Conservation (phyloP, 2,113 vertebrate species). For the Corythornis vintsioides region DNA sequence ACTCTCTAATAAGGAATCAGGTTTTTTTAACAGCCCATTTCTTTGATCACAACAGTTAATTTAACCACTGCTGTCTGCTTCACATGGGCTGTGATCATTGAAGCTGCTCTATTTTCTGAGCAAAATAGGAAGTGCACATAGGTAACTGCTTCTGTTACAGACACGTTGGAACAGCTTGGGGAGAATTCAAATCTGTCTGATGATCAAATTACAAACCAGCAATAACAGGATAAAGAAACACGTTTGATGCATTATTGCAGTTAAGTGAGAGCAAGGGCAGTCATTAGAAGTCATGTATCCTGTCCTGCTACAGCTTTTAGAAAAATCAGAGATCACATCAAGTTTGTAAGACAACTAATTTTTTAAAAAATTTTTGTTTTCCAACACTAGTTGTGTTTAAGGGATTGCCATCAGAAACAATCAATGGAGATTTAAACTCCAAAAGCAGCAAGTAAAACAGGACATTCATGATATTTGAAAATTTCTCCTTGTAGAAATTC, state of each 20-base stretch:
- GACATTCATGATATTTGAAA: slow-evolving; percentile 49
- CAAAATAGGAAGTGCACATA: slow-evolving; percentile 51
- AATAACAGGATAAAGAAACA: slow-evolving; percentile 68
- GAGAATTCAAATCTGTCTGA: slow-evolving; percentile 69
- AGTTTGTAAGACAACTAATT: slow-evolving; percentile 13
- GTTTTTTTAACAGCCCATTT: slow-evolving; percentile 60
- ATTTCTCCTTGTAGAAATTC: slow-evolving; percentile 56
- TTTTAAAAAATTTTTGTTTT: neutral
- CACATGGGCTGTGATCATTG: slow-evolving; percentile 25
- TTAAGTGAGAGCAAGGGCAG: slow-evolving; percentile 66
- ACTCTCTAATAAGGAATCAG: slow-evolving; percentile 32
- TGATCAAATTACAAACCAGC: slow-evolving; percentile 73
- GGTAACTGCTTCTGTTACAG: slow-evolving; percentile 70
- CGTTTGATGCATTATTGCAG: slow-evolving; percentile 63
- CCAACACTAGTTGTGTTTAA: slow-evolving; percentile 31
- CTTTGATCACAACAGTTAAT: slow-evolving; percentile 66
- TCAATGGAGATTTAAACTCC: neutral
- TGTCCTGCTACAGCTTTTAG: slow-evolving; percentile 43
- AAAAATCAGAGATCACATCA: slow-evolving; percentile 52
- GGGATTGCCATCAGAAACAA: slow-evolving; percentile 45
- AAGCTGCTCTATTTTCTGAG: slow-evolving; percentile 57
- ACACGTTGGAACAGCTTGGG: slow-evolving; percentile 75
- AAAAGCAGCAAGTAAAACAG: slow-evolving; percentile 22
- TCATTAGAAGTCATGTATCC: slow-evolving; percentile 66
- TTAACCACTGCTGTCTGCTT: slow-evolving; percentile 53